Base-by-base conservation (phyloP, 2,797 vertebrate species). In the Yasuhikotakia modesta region DNA sequence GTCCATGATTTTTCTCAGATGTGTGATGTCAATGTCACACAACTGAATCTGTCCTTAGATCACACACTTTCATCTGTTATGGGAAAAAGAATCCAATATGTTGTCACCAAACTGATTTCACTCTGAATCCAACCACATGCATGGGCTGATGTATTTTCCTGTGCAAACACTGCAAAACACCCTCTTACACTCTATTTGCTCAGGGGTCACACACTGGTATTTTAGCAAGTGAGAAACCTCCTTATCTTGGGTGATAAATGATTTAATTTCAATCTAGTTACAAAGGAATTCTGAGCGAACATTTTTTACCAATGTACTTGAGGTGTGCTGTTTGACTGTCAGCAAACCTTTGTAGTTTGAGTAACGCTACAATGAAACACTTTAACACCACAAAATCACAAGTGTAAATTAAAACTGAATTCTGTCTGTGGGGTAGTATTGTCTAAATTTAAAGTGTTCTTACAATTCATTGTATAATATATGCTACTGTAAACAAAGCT, bases 201-300 rank as follows among this genome's bases (percentile, higher is more conserved):
- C 3, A 24, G 48, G 65, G 50, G 75, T 57, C 43, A 69, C 60
- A 61, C 11, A 22, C 22, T 50, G 48, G 32, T 72, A 66, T 72
- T 58, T 58, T 22, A 13, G 48, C n/a, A 46, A 46, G 19, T 5
- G 0, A 8, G 27, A 63, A 19, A 0, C 5, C 16, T 19, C 12
- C 24, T 53, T 21, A 13, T 69, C 17, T 52, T 32, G 46, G 27
- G 32, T 39, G 6, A 70, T 22, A 57, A 65, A 70, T 80, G 12
- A 65, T 65, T 53, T 53, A 35, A 70, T 75, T 80, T 70, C 43
- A 19, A 48, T 48, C 35, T 46, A 57, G 53, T 75, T 65, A 63
- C 32, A 22, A 55, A 70, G 46, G 32, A 30, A 53, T 64, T 53
- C 19, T 5, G 22, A 61, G 32, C 10, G 24, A 55, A 57, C 72